Percentiles rank a stretch among this genome's conserved stretches.
Evolutionary conservation across 2,113 vertebrate species (phyloP).

Genomic region (Pangasianodon hypophthalmus): DNA sequence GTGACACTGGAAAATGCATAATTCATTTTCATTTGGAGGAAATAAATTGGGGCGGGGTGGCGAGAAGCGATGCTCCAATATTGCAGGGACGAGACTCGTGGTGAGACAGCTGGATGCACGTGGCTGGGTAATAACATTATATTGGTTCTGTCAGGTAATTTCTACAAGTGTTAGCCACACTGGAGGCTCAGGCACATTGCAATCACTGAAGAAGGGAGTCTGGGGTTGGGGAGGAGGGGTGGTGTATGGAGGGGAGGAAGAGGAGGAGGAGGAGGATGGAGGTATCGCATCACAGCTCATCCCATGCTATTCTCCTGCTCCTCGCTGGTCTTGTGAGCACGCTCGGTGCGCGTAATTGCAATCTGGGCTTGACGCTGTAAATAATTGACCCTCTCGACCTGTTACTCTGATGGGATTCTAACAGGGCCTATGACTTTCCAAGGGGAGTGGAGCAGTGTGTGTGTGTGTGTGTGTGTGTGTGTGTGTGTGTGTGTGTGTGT

Average conservation of each 20-base stretch:
- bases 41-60: constrained; percentile 52
- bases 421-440: constrained; percentile 50
- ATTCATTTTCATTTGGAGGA: constrained; percentile 76
- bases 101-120: constrained; percentile 63
- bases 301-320: constrained; percentile 42
- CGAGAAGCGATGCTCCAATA: constrained; percentile 48
- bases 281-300: constrained; percentile 47
- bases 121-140: constrained; percentile 74
- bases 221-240: background rate
- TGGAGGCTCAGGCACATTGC: constrained; percentile 57
- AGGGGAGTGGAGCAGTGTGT: constrained; percentile 27
- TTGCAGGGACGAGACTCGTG: constrained; percentile 46
- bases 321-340: constrained; percentile 33
- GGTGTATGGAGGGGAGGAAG: background rate
- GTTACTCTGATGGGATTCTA: constrained; percentile 61
- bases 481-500: constrained; percentile 33
- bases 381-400: constrained; percentile 59
- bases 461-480: constrained; percentile 38
- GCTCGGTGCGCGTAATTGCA: constrained; percentile 53
- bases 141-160: constrained; percentile 81
- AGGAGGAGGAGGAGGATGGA: background rate
- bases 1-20: constrained; percentile 70
- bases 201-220: constrained; percentile 45
- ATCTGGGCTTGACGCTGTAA: constrained; percentile 59
- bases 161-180: constrained; percentile 78